These are phyloP conservation scores for Drosophila sordidapex DNA, from an alignment of 2,888 invertebrate genomes.

Conservation along the genomic window DNA sequence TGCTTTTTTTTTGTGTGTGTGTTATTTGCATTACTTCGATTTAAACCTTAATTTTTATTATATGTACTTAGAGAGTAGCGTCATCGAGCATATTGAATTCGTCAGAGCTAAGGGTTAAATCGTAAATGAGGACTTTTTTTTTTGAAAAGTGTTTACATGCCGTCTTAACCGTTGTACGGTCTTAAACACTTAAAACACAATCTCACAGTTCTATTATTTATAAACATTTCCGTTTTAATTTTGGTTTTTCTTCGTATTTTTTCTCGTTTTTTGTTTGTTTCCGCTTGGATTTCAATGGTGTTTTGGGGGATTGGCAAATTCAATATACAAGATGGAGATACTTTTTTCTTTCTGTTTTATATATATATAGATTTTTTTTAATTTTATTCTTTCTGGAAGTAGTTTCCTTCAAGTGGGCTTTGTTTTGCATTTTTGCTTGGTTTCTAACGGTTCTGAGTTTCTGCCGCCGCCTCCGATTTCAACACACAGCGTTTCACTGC, in stretches of 20 bases:
- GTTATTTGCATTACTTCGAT: conserved; percentile 62
- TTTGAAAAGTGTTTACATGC: conserved; percentile 43
- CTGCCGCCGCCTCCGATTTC: conserved; percentile 9
- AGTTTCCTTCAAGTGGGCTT: conserved; percentile 52
- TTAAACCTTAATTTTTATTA: conserved; percentile 66
- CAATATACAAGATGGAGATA: conserved; percentile 81
- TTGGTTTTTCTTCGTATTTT: conserved; percentile 41
- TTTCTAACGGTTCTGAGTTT: conserved; percentile 35
- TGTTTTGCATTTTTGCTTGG: conserved; percentile 44
- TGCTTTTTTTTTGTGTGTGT: conserved; percentile 33
- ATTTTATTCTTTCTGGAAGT: conserved; percentile 52
- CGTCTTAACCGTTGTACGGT: conserved; percentile 64
- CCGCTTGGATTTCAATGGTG: conserved; percentile 27
- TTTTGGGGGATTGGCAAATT: conserved; percentile 70
- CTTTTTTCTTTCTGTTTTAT: conserved; percentile 42
- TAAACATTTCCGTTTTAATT: conserved; percentile 54
- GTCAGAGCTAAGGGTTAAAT: conserved; percentile 71
- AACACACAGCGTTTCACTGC: conserved; percentile 20
- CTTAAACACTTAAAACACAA: conserved; percentile 61
- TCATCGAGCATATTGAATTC: conserved; percentile 83
- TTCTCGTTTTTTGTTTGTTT: conserved; percentile 23
- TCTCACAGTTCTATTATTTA: conserved; percentile 59
- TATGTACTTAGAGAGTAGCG: conserved; percentile 80
- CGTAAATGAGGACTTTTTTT: conserved; percentile 44
- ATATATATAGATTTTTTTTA: conserved; percentile 21